Conservation (phyloP, 1,140 invertebrate species). For the Cotesia typhae region DNA sequence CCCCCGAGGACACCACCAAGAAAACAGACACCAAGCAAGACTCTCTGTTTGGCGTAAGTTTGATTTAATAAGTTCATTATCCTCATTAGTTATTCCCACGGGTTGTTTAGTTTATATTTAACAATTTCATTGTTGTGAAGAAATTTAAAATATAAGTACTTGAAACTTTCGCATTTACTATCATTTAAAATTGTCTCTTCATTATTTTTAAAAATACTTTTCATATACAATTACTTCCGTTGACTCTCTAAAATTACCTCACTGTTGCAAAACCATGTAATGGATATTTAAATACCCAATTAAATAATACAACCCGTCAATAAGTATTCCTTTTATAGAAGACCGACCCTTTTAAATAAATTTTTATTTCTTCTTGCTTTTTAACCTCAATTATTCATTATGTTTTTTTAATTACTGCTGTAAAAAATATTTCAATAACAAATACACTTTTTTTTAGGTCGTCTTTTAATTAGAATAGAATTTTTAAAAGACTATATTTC, state of each 20-base stretch:
- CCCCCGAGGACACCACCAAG: background rate
- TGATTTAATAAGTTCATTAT: constrained; percentile 4
- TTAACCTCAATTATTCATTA: no score
- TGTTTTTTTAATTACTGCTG: no score
- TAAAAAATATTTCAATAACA: no score
- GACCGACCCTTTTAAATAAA: no score
- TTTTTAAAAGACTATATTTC: no score
- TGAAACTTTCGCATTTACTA: background rate
- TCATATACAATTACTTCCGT: background rate
- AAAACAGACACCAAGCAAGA: constrained; percentile 1
- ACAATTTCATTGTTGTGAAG: background rate
- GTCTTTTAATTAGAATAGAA: no score
- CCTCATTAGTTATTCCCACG: constrained; percentile 4
- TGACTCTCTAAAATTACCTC: background rate
- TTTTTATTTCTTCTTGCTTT: no score
- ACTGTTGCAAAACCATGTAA: background rate
- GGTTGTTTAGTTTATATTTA: background rate
- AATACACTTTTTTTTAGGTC: no score
- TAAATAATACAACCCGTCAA: background rate
- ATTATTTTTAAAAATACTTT: no score
- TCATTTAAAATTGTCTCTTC: background rate
- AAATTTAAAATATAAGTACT: no score
- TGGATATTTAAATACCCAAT: background rate
- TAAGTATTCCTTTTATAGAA: background rate
- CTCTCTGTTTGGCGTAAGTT: constrained; percentile 27